Percentiles rank a stretch among this genome's conserved stretches.
Evolutionary conservation across 2,113 vertebrate species (phyloP).

Genomic region (Piaya cayana): DNA sequence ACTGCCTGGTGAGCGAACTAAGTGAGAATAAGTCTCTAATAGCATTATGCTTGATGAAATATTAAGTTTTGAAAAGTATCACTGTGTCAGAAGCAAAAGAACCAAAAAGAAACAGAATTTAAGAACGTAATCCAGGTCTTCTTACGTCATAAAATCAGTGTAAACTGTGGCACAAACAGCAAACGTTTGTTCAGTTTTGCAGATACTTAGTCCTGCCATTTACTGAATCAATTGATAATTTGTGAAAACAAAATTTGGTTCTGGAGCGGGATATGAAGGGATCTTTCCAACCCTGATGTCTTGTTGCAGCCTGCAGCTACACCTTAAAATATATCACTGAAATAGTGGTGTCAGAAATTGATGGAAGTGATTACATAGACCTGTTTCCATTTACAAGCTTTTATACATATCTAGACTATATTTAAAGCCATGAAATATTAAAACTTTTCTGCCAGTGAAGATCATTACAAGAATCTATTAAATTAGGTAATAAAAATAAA

Average conservation of each 20-base stretch:
- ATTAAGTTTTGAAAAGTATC: slow-evolving; percentile 88
- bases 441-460: slow-evolving; percentile 75
- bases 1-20: slow-evolving; percentile 95
- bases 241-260: background rate
- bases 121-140: slow-evolving; percentile 8
- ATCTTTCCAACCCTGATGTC: background rate
- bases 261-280: background rate
- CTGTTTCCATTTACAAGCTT: slow-evolving; percentile 64
- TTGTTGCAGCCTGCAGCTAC: background rate
- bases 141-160: background rate
- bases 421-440: slow-evolving; percentile 76
- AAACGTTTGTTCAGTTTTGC: background rate
- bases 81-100: slow-evolving; percentile 67
- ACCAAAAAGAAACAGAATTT: slow-evolving; percentile 34
- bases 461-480: slow-evolving; percentile 82
- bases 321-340: slow-evolving; percentile 19
- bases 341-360: background rate
- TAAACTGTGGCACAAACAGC: background rate
- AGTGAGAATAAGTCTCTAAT: slow-evolving; percentile 96
- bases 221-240: background rate
- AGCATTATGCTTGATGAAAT: slow-evolving; percentile 94
- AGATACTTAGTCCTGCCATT: background rate
- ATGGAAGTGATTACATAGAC: slow-evolving; percentile 16
- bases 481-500: slow-evolving; percentile 86
- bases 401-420: slow-evolving; percentile 57